phyloP scores from a whole-genome alignment of 2,113 vertebrate genomes.

The Chelonoidis abingdonii region DNA sequence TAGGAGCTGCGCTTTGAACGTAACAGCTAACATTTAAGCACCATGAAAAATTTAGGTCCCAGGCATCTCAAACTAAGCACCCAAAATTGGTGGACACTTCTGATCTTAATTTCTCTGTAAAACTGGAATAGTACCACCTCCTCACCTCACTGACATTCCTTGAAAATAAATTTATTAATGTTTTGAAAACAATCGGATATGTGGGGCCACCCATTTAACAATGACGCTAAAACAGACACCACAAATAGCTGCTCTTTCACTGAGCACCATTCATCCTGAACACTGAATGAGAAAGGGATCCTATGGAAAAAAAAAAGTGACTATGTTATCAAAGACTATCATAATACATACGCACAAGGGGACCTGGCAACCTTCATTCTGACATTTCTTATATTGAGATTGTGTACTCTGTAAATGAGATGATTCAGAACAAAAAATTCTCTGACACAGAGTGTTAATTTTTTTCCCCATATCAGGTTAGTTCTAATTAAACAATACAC shows the following conservation, averaged over 20 bases:
- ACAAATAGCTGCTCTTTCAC: too few relatives aligned
- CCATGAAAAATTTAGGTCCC: too few relatives aligned
- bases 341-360: rapidly evolving
- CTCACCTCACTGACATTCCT: neutral
- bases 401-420: rapidly evolving
- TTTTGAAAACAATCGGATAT: neutral
- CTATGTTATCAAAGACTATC: neutral
- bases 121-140: neutral
- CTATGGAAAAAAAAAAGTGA: neutral
- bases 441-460: neutral
- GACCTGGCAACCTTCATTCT: rapidly evolving
- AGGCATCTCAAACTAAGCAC: neutral
- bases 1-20: neutral
- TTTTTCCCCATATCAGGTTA: conserved; percentile 9
- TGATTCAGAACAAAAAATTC: neutral
- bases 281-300: neutral
- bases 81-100: neutral
- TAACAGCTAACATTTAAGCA: neutral
- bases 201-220: too few relatives aligned
- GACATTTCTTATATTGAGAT: neutral
- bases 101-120: neutral
- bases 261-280: rapidly evolving
- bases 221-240: too few relatives aligned
- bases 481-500: neutral
- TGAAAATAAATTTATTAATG: neutral